These are phyloP conservation scores for Vultur gryphus DNA, from an alignment of 2,797 vertebrate species.

Conservation along the genomic window DNA sequence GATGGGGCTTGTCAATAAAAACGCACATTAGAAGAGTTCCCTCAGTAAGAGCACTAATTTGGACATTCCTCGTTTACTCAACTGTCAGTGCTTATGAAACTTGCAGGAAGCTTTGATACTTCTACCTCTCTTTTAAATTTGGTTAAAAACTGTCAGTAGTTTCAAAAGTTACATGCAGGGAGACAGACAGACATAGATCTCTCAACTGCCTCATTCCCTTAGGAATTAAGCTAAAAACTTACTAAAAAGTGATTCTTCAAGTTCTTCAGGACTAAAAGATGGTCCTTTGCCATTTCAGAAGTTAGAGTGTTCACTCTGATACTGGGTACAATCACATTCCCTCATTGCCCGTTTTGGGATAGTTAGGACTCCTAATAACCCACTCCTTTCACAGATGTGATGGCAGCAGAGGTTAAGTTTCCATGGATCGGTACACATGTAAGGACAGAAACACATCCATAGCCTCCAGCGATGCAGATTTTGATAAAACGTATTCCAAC, in stretches of 20 bases:
- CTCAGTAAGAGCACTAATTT: background rate
- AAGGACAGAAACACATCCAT: background rate
- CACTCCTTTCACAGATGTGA: background rate
- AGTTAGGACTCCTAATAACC: background rate
- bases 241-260: background rate
- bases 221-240: background rate
- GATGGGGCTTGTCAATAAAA: background rate
- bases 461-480: background rate
- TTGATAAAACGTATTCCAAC: background rate
- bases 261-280: background rate
- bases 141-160: background rate
- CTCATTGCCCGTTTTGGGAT: background rate
- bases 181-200: background rate
- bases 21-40: background rate
- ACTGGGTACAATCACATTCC: background rate
- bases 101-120: background rate
- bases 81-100: background rate
- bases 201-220: background rate
- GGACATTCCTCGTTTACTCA: background rate
- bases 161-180: background rate
- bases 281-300: background rate
- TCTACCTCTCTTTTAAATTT: background rate
- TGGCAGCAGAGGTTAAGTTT: background rate
- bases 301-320: background rate
- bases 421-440: background rate